Evolutionary conservation across 1,140 invertebrate species (phyloP).

Genomic region (Rhopalosiphum maidis): DNA sequence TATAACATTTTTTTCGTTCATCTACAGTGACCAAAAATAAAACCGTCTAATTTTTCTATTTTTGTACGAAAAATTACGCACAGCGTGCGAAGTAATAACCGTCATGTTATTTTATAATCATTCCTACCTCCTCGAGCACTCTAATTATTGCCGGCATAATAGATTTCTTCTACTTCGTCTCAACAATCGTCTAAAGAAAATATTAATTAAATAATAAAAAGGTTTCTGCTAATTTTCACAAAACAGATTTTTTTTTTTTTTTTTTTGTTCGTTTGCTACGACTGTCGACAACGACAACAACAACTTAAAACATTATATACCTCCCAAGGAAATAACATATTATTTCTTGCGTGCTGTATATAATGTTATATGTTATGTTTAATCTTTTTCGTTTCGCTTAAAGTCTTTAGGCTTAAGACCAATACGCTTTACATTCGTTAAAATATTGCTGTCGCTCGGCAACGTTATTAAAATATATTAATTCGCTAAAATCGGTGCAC

Average conservation of each 20-base stretch:
- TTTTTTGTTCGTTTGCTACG: no score
- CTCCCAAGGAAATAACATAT: no score
- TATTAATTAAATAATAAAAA: neutral
- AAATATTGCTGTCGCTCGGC: no score
- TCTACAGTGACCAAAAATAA: neutral
- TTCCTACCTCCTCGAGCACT: neutral
- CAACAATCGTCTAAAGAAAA: neutral
- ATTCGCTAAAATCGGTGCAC: neutral
- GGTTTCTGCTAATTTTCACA: neutral
- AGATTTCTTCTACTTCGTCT: neutral
- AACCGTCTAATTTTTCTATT: neutral
- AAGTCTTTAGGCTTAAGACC: no score
- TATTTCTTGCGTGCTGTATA: no score
- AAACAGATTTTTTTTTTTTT: neutral
- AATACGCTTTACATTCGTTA: no score
- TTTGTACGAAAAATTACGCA: neutral
- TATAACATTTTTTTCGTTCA: neutral
- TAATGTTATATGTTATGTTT: no score
- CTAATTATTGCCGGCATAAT: neutral
- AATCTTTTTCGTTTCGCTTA: no score
- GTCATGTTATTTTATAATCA: neutral
- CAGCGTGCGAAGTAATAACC: neutral
- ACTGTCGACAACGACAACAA: no score
- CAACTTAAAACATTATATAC: no score
- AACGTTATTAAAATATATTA: neutral